phyloP scores from a whole-genome alignment of 2,888 invertebrate genomes.

The Xanthorhoe spadicearia region DNA sequence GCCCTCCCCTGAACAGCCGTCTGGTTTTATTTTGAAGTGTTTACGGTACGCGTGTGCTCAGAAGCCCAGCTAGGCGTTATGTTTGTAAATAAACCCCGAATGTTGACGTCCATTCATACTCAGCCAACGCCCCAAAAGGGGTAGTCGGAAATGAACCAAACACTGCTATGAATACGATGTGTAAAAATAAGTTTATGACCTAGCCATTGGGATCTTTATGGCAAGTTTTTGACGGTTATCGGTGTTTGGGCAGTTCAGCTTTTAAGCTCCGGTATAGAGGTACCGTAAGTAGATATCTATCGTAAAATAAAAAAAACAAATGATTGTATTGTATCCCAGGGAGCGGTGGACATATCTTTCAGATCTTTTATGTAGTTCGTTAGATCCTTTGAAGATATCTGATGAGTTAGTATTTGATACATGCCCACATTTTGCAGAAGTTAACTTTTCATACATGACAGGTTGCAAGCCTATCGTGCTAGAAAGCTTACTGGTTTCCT shows the following conservation, averaged over 20 bases:
- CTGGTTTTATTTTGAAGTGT: conserved; percentile 69
- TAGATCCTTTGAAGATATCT: too few relatives aligned
- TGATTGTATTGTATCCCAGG: too few relatives aligned
- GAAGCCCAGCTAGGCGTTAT: conserved; percentile 66
- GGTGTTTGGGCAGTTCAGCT: not conserved
- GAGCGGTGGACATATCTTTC: too few relatives aligned
- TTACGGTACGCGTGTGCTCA: conserved; percentile 62
- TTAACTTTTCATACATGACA: too few relatives aligned
- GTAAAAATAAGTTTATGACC: conserved; percentile 21
- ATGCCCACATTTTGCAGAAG: too few relatives aligned
- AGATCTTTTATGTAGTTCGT: too few relatives aligned
- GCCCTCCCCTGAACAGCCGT: conserved; percentile 7
- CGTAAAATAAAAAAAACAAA: too few relatives aligned
- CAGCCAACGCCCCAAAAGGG: conserved; percentile 42
- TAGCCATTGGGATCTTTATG: not conserved
- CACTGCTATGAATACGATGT: conserved; percentile 21
- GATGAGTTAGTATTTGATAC: too few relatives aligned
- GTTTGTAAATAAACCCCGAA: conserved; percentile 79
- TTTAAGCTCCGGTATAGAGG: not conserved
- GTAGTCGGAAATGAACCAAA: conserved; percentile 32
- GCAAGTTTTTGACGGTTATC: not conserved
- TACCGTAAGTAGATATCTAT: too few relatives aligned
- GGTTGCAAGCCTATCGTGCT: too few relatives aligned
- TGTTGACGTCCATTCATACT: conserved; percentile 73
- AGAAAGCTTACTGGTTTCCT: too few relatives aligned